phyloP scores from a whole-genome alignment of 2,797 vertebrate species.

The Menidia menidia region DNA sequence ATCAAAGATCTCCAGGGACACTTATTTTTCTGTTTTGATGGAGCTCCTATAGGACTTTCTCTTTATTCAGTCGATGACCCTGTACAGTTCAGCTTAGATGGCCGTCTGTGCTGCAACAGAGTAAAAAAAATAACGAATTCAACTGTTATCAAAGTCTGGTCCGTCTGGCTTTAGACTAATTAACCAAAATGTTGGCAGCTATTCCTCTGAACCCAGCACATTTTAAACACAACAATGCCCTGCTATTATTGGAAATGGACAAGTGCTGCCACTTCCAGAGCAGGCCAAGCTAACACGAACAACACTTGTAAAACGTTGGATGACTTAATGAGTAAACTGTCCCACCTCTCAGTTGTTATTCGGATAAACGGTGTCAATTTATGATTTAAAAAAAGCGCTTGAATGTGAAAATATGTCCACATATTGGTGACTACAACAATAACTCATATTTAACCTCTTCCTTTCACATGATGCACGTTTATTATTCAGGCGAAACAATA shows the following conservation, averaged over 20 bases:
- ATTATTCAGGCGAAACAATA: constrained; percentile 45
- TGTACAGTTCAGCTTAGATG: constrained; percentile 57
- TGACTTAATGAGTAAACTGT: constrained; percentile 19
- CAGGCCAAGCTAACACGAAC: constrained; percentile 45
- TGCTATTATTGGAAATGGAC: constrained; percentile 44
- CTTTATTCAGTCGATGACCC: constrained; percentile 60
- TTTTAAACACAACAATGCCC: constrained; percentile 50
- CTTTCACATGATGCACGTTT: constrained; percentile 34
- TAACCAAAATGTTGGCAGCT: constrained; percentile 58
- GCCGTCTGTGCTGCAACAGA: constrained; percentile 54
- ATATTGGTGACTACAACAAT: constrained; percentile 28
- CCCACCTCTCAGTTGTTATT: constrained; percentile 8
- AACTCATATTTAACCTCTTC: not conserved
- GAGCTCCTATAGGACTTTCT: constrained; percentile 52
- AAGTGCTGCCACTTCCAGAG: constrained; percentile 25
- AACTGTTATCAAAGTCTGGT: constrained; percentile 64
- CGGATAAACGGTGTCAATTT: constrained; percentile 7
- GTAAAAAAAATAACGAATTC: constrained; percentile 64
- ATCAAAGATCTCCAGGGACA: constrained; percentile 49
- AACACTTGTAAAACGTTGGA: constrained; percentile 17
- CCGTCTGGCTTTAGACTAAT: constrained; percentile 65
- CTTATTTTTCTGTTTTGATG: constrained; percentile 49
- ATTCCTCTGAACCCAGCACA: constrained; percentile 47
- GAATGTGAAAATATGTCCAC: constrained; percentile 1
- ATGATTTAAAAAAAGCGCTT: constrained; percentile 23